Evolutionary conservation across 2,888 invertebrate genomes (phyloP).

Genomic region (Yponomeuta evonymella): DNA sequence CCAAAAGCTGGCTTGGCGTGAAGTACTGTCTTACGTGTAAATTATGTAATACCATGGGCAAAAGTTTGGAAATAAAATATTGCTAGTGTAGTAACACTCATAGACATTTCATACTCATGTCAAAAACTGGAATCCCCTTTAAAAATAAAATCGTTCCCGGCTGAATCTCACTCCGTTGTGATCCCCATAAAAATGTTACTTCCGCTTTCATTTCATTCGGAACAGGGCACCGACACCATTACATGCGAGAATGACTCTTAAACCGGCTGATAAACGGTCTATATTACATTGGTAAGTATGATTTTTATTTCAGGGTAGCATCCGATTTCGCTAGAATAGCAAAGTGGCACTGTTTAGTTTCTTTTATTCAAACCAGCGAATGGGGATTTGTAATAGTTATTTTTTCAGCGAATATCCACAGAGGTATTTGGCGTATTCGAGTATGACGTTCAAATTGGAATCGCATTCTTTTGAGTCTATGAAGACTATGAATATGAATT

Average conservation of each 20-base stretch:
- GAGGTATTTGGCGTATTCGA: neutral
- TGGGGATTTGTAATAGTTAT: neutral
- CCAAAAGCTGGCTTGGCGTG: no score
- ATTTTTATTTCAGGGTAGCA: constrained; percentile 6
- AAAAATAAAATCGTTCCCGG: neutral
- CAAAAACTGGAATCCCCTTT: neutral
- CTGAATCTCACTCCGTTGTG: neutral
- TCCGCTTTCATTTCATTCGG: constrained; percentile 17
- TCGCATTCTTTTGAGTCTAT: no score
- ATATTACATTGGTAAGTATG: neutral
- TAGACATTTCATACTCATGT: neutral
- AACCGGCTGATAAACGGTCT: constrained; percentile 9
- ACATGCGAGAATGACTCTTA: constrained; percentile 6
- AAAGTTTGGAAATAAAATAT: no score
- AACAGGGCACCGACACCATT: neutral
- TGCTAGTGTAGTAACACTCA: no score
- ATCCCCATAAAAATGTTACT: constrained; percentile 19
- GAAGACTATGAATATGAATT: no score
- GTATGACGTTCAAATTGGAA: no score
- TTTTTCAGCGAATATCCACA: neutral
- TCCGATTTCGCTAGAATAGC: constrained; percentile 2
- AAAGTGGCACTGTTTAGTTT: neutral
- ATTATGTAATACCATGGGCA: no score
- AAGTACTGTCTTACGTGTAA: no score
- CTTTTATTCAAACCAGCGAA: constrained; percentile 3